Evolutionary conservation across 2,797 vertebrate species (phyloP), one percentile per base, ranked within the genome.

Genomic region (Rhinophrynus dorsalis): DNA sequence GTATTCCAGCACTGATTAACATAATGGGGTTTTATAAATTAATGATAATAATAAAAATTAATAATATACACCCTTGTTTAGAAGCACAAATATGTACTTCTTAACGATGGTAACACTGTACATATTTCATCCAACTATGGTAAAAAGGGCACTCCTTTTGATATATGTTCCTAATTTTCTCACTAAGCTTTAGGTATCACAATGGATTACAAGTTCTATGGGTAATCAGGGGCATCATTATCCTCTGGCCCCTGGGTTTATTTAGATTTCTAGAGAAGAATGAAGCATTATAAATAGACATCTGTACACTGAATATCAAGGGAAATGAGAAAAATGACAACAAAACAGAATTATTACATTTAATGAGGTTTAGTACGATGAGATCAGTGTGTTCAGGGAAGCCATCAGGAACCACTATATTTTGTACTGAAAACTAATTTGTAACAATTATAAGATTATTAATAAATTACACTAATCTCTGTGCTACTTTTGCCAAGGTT

Each of bases 391-490:
- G 40, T 65, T 58, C 52, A 32, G 45, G 23, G 54, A 59, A 42
- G 8, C 33, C 32, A 65, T 32, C 35, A 33, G 47, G 35, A 59
- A 42, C 10, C 20, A 40, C 35, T 59, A 32, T 58, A 57, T 73
- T 44, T 52, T 8, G n/a, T 33, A 48, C 37, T 30, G n/a, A 58
- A 65, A 72, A 59, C 18, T 52, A 42, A 65, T 58, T 72, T 66
- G 62, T 52, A 52, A 59, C 18, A n/a, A 72, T 58, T 48, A 33
- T 33, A 48, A 44, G 55, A 65, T 66, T 51, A 64, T 57, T 66
- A 73, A 73, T 73, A 65, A 59, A 66, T 66, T 73, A 73, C 30
- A 51, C 45, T 72, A 58, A 65, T 73, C 45, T 35, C 54, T 59
- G 18, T 44, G 62, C n/a, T 58, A 40, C 44, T 65, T 57, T 59